Conservation (phyloP, 2,797 vertebrate species). For the Microctenopoma steveboyesi region DNA sequence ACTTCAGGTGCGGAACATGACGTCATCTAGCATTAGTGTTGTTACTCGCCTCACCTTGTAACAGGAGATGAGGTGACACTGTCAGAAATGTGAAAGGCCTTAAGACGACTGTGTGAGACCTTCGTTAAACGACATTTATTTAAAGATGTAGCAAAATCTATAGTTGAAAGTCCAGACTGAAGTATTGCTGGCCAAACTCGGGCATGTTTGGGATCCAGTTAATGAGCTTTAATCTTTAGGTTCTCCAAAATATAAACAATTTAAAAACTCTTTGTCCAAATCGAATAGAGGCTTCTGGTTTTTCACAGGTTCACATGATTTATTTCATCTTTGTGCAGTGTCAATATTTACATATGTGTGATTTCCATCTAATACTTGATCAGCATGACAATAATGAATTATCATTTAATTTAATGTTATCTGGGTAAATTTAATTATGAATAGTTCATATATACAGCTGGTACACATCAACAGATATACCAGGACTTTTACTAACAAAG, state of each 20-base stretch:
- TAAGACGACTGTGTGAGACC: neutral
- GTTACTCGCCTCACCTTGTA: conserved; percentile 9
- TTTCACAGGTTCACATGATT: conserved; percentile 14
- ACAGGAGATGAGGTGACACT: neutral
- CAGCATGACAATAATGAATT: neutral
- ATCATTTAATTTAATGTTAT: too few relatives aligned
- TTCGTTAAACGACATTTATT: neutral
- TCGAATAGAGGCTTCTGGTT: neutral
- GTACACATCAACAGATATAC: conserved; percentile 11
- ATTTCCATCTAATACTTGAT: neutral
- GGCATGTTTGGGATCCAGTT: conserved; percentile 1
- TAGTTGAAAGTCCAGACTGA: neutral
- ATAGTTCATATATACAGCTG: neutral
- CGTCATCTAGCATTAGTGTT: conserved; percentile 4
- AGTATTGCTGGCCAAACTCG: neutral
- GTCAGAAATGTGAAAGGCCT: neutral
- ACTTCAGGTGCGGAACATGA: conserved; percentile 9
- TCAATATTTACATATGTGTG: conserved; percentile 10
- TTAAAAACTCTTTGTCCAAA: conserved; percentile 3
- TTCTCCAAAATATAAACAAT: conserved; percentile 19
- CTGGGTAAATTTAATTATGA: too few relatives aligned
- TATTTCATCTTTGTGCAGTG: neutral
- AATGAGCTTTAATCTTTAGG: conserved; percentile 3
- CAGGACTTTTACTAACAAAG: neutral
- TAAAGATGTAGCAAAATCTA: neutral